Base-by-base conservation (phyloP, 2,888 invertebrate genomes). In the Lissonota sp. region DNA sequence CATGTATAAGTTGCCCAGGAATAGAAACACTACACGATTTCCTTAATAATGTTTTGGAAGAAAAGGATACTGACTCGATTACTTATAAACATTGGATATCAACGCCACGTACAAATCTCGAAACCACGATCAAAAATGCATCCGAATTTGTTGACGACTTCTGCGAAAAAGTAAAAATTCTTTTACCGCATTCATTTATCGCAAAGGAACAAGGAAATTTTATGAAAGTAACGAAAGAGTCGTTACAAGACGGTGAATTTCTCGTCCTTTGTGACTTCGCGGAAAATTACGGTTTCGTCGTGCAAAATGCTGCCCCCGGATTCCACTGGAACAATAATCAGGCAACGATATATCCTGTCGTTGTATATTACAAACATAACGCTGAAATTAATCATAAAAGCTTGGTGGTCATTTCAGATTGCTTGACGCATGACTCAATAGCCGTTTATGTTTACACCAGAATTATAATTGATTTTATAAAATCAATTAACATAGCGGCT, bases 211-310 rank as follows among this genome's bases (percentile, higher is more conserved):
- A 84, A 60, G 60, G 82, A 4, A 49, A 51, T 7, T 85, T 64
- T 64, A 16, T 82, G 14, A 64, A 70, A 44, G 6, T 12, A 6
- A 26, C 66, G 16, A 83, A 78, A 72, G 76, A 85, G 55, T 63
- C 53, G 37, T 14, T 84, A n/a, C 10, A 58, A n/a, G 37, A 12
- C 39, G 64, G 60, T n/a, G 74, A 82, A 51, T 66, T 12, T 39
- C 26, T 66, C 16, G 14, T 80, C 4, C 55, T 81, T 39, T 77
- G 82, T 46, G 86, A 87, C 71, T 88, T 84, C 79, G 76, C 86
- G 8, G 85, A 86, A 79, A 87, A 87, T 75, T 87, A 86, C 69
- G 73, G 53, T 0, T 86, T 85, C 58, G 82, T 86, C n/a, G 44
- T 85, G 1, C 84, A 84, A 73, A 62, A 87, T 66, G 84, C 83